Base-by-base conservation (phyloP, 2,113 vertebrate genomes). In the Motacilla tschutschensis region DNA sequence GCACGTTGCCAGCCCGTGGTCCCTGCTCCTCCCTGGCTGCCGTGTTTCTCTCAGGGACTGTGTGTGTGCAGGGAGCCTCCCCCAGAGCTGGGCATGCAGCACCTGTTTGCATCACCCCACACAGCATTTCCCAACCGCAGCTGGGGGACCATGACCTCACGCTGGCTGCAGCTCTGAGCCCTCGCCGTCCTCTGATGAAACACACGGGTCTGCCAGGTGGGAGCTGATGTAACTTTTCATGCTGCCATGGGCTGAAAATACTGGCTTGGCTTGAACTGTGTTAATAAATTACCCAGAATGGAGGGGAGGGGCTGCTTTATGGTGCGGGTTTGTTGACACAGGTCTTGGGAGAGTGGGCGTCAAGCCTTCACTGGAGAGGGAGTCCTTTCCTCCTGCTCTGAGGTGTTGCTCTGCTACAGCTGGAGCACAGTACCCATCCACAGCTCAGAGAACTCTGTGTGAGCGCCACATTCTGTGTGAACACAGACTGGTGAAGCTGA, bases 1-100 rank as follows among this genome's bases (percentile, higher is more conserved):
- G 4, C 31, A 0, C 5, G 8, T 38, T 3, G 5, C 21, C 0
- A 0, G 6, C 19, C 48, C 1, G 0, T 3, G 7, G 10, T 13
- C 14, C 1, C 0, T 47, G 41, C 16, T 51, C 43, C 8, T 75
- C 8, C 31, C 36, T 25, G 6, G 72, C 69, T 22, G 9, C 8
- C 1, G 4, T 13, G 50, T 6, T 3, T 4, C 20, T 57, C 69
- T 31, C 43, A 0, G 8, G 7, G 82, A 19, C 36, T 31, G 0
- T 5, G 0, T 5, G 3, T 46, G 38, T 74, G 48, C 15, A 9
- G 83, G 63, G 26, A 71, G 9, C 43, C 47, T 82, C n/a, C 54
- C 72, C 43, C 24, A 10, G 80, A 6, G 17, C 64, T 12, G 36
- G 57, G 44, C 50, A 46, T 5, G 33, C 38, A 71, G 79, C 79